These are phyloP conservation scores for Napeogenes sylphis DNA, from an alignment of 2,888 invertebrate genomes.

Conservation along the genomic window DNA sequence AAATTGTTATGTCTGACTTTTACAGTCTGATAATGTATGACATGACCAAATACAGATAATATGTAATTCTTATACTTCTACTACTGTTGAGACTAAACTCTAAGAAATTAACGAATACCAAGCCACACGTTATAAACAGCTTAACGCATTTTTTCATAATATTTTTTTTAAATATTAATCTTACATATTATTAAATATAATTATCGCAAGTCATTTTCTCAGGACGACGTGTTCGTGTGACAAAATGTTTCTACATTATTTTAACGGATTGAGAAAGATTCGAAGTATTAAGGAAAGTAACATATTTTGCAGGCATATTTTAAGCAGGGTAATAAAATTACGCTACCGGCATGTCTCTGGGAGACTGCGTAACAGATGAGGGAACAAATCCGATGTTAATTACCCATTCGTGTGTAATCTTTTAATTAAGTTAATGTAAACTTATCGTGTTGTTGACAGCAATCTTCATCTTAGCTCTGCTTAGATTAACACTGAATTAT, in stretches of 20 bases:
- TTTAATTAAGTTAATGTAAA: constrained; percentile 71
- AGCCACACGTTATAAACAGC: no score
- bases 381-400: constrained; percentile 67
- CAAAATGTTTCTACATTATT: constrained; percentile 28
- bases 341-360: constrained; percentile 38
- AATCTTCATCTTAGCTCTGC: constrained; percentile 22
- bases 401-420: constrained; percentile 71
- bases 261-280: constrained; percentile 24
- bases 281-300: constrained; percentile 20
- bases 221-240: neutral
- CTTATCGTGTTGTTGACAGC: constrained; percentile 52
- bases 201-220: neutral
- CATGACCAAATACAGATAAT: no score
- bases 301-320: constrained; percentile 28
- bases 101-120: no score
- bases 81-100: no score
- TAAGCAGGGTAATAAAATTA: constrained; percentile 43
- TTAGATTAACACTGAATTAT: neutral
- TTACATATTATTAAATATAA: no score
- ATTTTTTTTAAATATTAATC: no score
- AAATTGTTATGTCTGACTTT: constrained; percentile 9
- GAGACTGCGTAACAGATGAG: constrained; percentile 58
- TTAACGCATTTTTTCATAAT: no score
- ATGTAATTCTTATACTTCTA: no score
- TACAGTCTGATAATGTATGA: no score